phyloP scores from a whole-genome alignment of 2,888 invertebrate genomes.

The Fissipunctia ypsillon region DNA sequence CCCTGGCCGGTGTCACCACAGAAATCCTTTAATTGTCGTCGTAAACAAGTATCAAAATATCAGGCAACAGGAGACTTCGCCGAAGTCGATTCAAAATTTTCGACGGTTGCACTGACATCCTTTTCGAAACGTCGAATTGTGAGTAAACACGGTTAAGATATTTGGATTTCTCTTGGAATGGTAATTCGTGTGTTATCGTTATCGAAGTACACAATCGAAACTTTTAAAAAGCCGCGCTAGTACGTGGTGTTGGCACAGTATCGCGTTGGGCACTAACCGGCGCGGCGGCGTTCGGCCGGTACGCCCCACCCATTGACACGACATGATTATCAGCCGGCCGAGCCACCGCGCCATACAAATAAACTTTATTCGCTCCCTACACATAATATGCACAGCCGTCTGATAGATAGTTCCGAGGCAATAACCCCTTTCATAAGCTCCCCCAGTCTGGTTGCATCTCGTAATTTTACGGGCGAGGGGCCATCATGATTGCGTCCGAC shows the following conservation, averaged over 20 bases:
- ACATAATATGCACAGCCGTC: slow-evolving; percentile 83
- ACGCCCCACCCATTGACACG: slow-evolving; percentile 87
- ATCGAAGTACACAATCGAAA: slow-evolving; percentile 69
- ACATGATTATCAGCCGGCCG: slow-evolving; percentile 86
- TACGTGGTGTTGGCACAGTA: slow-evolving; percentile 77
- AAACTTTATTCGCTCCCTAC: slow-evolving; percentile 89
- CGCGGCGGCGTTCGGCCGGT: slow-evolving; percentile 73
- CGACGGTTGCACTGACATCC: slow-evolving; percentile 86
- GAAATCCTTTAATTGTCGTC: slow-evolving; percentile 82
- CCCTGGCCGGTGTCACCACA: slow-evolving; percentile 55
- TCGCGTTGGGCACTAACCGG: slow-evolving; percentile 82
- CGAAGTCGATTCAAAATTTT: slow-evolving; percentile 85
- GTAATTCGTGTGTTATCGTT: slow-evolving; percentile 52
- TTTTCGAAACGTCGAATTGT: slow-evolving; percentile 70
- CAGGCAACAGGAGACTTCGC: slow-evolving; percentile 82
- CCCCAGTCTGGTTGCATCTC: slow-evolving; percentile 85
- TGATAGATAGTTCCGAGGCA: slow-evolving; percentile 86
- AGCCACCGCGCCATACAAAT: slow-evolving; percentile 85
- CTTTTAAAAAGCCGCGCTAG: slow-evolving; percentile 60
- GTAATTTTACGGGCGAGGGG: slow-evolving; percentile 88
- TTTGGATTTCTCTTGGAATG: slow-evolving; percentile 37
- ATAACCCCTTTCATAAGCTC: slow-evolving; percentile 88
- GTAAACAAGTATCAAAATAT: slow-evolving; percentile 88
- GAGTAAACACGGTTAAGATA: slow-evolving; percentile 51
- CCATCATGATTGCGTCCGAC: slow-evolving; percentile 81